A percentile compares a stretch with the other conserved stretches of the same genome.
These are phyloP conservation scores for Rutpela maculata DNA, from an alignment of 2,888 invertebrate genomes.

Conservation along the genomic window DNA sequence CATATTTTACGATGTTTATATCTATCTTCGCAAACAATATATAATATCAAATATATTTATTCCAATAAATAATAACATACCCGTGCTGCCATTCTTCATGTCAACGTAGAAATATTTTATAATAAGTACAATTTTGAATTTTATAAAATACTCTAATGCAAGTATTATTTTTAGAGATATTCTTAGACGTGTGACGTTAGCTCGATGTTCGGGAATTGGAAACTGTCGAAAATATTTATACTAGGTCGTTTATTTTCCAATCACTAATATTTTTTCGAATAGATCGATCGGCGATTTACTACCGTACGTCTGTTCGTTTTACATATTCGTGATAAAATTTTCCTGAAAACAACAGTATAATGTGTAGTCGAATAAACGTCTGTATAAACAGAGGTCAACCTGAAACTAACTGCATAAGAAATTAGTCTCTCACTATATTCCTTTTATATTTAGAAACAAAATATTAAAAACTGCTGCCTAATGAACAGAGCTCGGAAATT, in stretches of 20 bases:
- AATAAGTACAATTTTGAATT: slow-evolving; percentile 22
- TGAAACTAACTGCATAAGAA: too few species aligned
- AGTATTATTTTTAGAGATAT: slow-evolving; percentile 20
- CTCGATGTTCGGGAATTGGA: slow-evolving; percentile 1
- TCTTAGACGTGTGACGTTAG: slow-evolving; percentile 17
- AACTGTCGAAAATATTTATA: slow-evolving; percentile 24
- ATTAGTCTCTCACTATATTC: too few species aligned
- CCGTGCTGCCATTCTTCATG: slow-evolving; percentile 30
- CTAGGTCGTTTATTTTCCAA: slow-evolving; percentile 12
- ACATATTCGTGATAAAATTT: neutral
- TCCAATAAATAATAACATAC: slow-evolving; percentile 22
- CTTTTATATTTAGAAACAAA: too few species aligned
- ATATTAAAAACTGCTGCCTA: too few species aligned
- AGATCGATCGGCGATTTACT: slow-evolving; percentile 7
- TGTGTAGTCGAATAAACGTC: neutral
- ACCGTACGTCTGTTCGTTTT: neutral
- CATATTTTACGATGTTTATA: slow-evolving; percentile 20
- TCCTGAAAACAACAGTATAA: neutral
- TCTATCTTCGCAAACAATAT: slow-evolving; percentile 10
- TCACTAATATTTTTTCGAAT: slow-evolving; percentile 7
- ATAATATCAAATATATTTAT: slow-evolving; percentile 12
- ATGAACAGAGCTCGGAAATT: too few species aligned
- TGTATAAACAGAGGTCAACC: too few species aligned
- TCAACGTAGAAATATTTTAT: slow-evolving; percentile 24
- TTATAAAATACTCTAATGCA: slow-evolving; percentile 25